Evolutionary conservation across 2,888 invertebrate genomes (phyloP).

Genomic region (Agrypnus murinus): DNA sequence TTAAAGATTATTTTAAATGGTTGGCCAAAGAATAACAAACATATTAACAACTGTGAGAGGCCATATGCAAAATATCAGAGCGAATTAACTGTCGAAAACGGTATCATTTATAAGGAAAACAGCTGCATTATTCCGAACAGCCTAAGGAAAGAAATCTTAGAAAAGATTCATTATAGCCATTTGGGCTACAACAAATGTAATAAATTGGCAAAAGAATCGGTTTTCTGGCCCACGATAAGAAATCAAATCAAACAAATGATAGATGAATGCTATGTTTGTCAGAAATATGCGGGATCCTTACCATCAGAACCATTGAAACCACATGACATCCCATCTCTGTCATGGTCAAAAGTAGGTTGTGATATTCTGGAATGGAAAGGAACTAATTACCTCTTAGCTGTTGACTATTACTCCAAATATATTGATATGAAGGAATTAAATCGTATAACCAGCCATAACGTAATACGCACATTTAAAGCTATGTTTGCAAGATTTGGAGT

Average conservation of each 20-base stretch:
- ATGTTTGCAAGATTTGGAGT: slow-evolving; percentile 38
- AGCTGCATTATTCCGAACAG: slow-evolving; percentile 21
- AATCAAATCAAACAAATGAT: slow-evolving; percentile 54
- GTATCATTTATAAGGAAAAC: slow-evolving; percentile 25
- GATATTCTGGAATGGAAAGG: slow-evolving; percentile 5
- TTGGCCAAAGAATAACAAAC: neutral
- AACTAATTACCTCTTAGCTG: slow-evolving; percentile 19
- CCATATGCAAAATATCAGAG: slow-evolving; percentile 1
- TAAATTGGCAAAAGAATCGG: slow-evolving; percentile 51
- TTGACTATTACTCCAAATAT: slow-evolving; percentile 28
- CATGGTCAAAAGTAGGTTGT: slow-evolving; percentile 18
- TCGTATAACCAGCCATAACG: slow-evolving; percentile 10
- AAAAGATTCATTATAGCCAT: slow-evolving; percentile 58
- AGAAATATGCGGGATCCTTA: neutral
- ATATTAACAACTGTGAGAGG: neutral
- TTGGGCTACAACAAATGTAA: slow-evolving; percentile 57
- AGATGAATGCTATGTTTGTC: slow-evolving; percentile 49
- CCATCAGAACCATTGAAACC: neutral
- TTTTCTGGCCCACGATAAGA: slow-evolving; percentile 58
- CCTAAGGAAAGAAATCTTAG: slow-evolving; percentile 15
- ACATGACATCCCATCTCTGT: slow-evolving; percentile 11
- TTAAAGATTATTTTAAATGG: neutral
- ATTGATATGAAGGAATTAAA: slow-evolving; percentile 24
- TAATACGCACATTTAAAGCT: slow-evolving; percentile 22
- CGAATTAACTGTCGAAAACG: slow-evolving; percentile 18